Percentiles rank a stretch among this genome's conserved stretches.
These are phyloP conservation scores for Stenurella melanura DNA, from an alignment of 2,888 invertebrate species.

Conservation along the genomic window DNA sequence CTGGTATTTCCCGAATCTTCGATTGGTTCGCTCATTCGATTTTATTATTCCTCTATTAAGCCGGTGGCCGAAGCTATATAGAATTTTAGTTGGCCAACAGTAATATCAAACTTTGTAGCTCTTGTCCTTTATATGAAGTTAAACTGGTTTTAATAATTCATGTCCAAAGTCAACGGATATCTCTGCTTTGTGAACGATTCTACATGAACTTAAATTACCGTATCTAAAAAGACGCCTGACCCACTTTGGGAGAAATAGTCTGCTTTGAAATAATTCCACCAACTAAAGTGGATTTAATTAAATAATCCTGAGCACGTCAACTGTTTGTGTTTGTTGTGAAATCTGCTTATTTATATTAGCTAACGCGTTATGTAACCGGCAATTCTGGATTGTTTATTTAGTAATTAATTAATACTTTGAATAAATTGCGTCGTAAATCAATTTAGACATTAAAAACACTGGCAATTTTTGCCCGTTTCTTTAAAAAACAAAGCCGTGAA, in stretches of 20 bases:
- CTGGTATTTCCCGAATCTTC: background rate
- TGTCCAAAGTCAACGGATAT: slow-evolving; percentile 25
- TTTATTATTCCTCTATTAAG: background rate
- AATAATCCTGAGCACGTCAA: slow-evolving; percentile 24
- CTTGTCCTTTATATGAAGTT: slow-evolving; percentile 30
- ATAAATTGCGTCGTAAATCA: slow-evolving; percentile 25
- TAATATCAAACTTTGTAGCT: slow-evolving; percentile 35
- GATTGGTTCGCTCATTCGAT: background rate
- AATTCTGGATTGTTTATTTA: slow-evolving; percentile 18
- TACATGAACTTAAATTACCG: slow-evolving; percentile 34
- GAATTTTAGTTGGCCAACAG: slow-evolving; percentile 28
- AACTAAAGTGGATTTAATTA: slow-evolving; percentile 32
- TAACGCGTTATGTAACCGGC: slow-evolving; percentile 17
- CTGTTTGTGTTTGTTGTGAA: slow-evolving; percentile 18
- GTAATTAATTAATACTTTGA: slow-evolving; percentile 21
- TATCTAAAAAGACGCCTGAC: slow-evolving; percentile 37
- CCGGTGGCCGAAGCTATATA: slow-evolving; percentile 22
- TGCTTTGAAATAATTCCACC: slow-evolving; percentile 34
- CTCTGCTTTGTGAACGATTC: slow-evolving; percentile 22
- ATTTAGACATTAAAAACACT: slow-evolving; percentile 2
- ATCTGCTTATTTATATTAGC: slow-evolving; percentile 22
- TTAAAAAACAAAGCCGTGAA: slow-evolving; percentile 3
- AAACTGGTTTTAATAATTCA: slow-evolving; percentile 50
- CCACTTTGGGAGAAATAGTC: slow-evolving; percentile 29
- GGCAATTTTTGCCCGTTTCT: background rate